Evolutionary conservation across 92 coral and sea anemone genomes (phyloP).

Genomic region (Nematostella vectensis): DNA sequence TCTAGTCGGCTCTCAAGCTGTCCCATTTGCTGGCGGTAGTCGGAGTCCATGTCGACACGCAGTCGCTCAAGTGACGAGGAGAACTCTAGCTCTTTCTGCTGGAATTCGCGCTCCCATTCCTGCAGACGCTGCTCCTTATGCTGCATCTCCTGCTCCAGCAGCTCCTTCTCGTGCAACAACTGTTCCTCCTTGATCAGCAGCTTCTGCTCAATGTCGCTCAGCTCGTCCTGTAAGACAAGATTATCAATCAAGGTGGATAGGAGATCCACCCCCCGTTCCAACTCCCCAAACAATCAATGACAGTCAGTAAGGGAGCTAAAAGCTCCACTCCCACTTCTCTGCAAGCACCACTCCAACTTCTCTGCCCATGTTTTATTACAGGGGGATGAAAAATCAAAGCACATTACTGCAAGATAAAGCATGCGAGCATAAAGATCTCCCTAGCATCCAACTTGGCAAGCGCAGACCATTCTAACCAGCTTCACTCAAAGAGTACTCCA

Average conservation of each 20-base stretch:
- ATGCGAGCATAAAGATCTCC: too few species aligned
- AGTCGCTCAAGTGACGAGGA: slow-evolving; percentile 63
- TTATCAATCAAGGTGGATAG: too few species aligned
- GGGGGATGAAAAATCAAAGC: too few species aligned
- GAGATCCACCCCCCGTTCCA: too few species aligned
- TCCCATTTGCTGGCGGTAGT: slow-evolving; percentile 51
- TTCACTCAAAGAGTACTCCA: background rate
- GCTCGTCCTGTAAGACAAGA: slow-evolving; percentile 47
- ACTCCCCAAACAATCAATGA: too few species aligned
- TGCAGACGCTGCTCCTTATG: slow-evolving; percentile 79
- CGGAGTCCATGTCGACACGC: slow-evolving; percentile 70
- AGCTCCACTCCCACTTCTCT: too few species aligned
- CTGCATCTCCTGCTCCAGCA: slow-evolving; percentile 72
- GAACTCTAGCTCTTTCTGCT: slow-evolving; percentile 67
- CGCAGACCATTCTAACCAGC: too few species aligned
- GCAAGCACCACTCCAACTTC: too few species aligned
- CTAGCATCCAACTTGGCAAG: too few species aligned
- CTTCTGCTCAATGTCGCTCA: slow-evolving; percentile 75
- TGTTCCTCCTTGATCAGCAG: slow-evolving; percentile 75
- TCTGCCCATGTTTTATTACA: too few species aligned
- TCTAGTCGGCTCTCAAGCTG: slow-evolving; percentile 53
- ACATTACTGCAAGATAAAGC: too few species aligned
- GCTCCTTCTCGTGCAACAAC: slow-evolving; percentile 61
- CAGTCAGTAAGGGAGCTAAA: too few species aligned
- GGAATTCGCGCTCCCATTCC: slow-evolving; percentile 92